Base-by-base conservation (phyloP, 2,113 vertebrate species). In the Sula dactylatra region DNA sequence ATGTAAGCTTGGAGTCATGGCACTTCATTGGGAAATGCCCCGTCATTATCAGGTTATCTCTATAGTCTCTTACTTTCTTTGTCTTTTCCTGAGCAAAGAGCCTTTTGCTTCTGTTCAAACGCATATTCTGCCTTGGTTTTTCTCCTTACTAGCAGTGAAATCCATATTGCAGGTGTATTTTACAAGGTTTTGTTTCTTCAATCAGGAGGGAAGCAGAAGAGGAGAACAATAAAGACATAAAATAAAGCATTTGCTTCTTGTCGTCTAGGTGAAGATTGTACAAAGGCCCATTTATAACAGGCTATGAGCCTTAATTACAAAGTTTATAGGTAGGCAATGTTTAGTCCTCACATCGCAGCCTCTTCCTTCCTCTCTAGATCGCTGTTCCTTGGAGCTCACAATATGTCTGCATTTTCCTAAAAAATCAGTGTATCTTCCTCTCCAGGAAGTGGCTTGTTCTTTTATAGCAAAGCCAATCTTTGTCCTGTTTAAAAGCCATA, bases 401-500 rank as follows among this genome's bases (percentile, higher is more conserved):
- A 94, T 85, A 81, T 90, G 93, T 94, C 91, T 93, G 93, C 70
- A 2, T 94, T 93, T 96, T 96, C 95, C 91, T 95, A 95, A 97
- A 97, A 96, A 97, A 94, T 97, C 84, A 52, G 90, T 95, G 79
- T 40, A 95, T 90, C 87, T 96, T 95, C 91, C 96, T 95, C 85
- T 96, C 64, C 93, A 95, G 96, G 96, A 97, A 97, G 84, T 95
- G 67, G 34, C 54, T 96, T 93, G 84, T 49, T 97, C 96, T 96
- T 97, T 97, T 96, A 97, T 95, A 95, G 91, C 89, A 95, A 97
- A 86, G 94, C 94, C 93, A 97, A 93, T 93, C 89, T 97, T 97
- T 96, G 93, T 96, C 93, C 62, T 73, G 42, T 90, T 93, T 85
- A 74, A 80, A 93, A 47, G 66, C 87, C 13, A 4, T 95, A 74